phyloP scores from a whole-genome alignment of 2,113 vertebrate genomes.

The Hemichromis elongatus region DNA sequence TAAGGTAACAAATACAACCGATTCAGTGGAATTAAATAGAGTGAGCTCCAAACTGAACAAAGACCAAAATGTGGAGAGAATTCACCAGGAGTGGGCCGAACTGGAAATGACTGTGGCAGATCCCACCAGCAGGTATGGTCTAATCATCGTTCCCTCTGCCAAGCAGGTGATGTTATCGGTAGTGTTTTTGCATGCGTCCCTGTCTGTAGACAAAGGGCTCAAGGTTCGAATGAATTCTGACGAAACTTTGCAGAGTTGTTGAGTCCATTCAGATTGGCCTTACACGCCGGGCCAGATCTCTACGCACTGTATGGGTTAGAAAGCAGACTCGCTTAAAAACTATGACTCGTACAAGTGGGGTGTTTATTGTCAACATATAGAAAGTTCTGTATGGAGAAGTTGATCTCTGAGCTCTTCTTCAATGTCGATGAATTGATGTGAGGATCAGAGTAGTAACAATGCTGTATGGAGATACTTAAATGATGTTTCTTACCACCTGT shows the following conservation, averaged over 20 bases:
- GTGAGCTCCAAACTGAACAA: background rate
- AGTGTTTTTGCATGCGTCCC: background rate
- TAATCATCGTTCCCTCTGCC: background rate
- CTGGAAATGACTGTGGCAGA: background rate
- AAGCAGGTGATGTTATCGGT: accelerated
- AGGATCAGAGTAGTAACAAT: background rate
- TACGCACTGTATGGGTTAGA: accelerated
- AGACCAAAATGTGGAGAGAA: background rate
- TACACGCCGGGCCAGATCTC: background rate
- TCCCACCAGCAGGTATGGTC: background rate
- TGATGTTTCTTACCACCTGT: background rate
- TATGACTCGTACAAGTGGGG: accelerated
- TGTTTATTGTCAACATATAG: background rate
- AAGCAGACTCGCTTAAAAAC: background rate
- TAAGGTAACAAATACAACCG: background rate
- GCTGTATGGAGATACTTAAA: background rate
- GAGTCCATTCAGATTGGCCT: background rate
- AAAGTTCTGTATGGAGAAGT: background rate
- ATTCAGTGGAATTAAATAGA: background rate
- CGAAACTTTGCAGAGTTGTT: background rate
- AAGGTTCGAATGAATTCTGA: too few relatives aligned
- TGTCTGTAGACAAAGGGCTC: too few relatives aligned
- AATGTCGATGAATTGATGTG: background rate
- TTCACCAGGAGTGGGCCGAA: background rate
- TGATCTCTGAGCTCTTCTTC: background rate